Evolutionary conservation across 2,888 invertebrate species (phyloP), one percentile per base, ranked within the genome.

Genomic region (Aplocera efformata): DNA sequence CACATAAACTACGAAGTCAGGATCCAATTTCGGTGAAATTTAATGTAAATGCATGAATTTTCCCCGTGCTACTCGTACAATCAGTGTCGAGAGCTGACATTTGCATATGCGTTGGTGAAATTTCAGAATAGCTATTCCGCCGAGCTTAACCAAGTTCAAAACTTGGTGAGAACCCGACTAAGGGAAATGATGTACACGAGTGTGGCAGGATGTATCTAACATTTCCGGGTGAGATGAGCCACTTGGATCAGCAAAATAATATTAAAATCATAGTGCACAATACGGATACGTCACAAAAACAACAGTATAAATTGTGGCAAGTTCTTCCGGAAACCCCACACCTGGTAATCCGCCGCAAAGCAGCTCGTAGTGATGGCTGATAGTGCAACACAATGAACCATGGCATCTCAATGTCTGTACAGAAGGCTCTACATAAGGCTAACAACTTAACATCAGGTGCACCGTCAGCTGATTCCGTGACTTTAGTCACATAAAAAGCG

Each of bases 21-120:
- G 74, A 80, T 83, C 77, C 80, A 81, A 85, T 82, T 83, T 81
- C 78, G 70, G 72, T 72, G 72, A 80, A 83, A 85, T 84, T 82
- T 86, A 84, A 86, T 85, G 86, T 85, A 81, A 85, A 88, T 84
- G 79, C 81, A 84, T 83, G 84, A 84, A 84, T 86, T 83, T 84
- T 82, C 78, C 78, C 72, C 68, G 72, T 75, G 77, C 82, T 76
- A 83, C 79, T 86, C 83, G 83, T 79, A 86, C 82, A 85, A 86
- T 88, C 83, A 86, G 83, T 82, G 85, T 84, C 83, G 84, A 79
- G 82, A 75, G 76, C 82, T 84, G 83, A 85, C 81, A 86, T 85
- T 85, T 85, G 86, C 85, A 85, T 86, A 86, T 81, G 84, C 76
- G 80, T 78, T 77, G 78, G 70, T 78, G 79, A 85, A 83, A 84